Base-by-base conservation (phyloP, 2,797 vertebrate genomes). In the Aselliscus stoliczkanus region DNA sequence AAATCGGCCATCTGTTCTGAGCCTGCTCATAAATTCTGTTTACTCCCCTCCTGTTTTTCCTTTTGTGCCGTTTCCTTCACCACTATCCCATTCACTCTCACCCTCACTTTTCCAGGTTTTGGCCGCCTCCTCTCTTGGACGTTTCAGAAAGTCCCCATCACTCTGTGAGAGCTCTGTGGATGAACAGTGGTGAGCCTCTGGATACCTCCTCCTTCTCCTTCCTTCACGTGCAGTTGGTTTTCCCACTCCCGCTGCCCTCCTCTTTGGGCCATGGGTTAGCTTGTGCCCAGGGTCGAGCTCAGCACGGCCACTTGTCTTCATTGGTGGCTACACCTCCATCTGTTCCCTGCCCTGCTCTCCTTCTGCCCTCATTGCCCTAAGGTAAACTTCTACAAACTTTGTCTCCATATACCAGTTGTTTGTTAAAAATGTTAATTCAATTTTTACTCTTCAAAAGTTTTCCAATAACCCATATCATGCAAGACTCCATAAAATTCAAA, bases 11-110 rank as follows among this genome's bases (percentile, higher is more conserved):
- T 52, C 54, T 50, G 31, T 65, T 92, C 13, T 31, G 18, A 86
- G 52, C 88, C 34, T 31, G 25, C 39, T 42, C 73, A 75, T 81
- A 88, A 89, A 96, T 79, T 94, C 84, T 85, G 15, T 84, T 67
- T 70, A 29, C 21, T 90, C 27, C 15, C 58, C 44, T 81, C 21
- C 52, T 64, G 31, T 37, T 77, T 77, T 94, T 88, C 77, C n/a
- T 92, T 87, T 37, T 70, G 34, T 79, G 31, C 54, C 81, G 5
- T 90, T 84, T 75, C 79, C 54, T 20, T 97, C 37, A 52, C 9
- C 7, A 4, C 31, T 70, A 27, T 54, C 18, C 42, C 23, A 9
- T 56, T 73, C 86, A 42, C 81, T 56, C 75, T 52, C 13, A 42
- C 2, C 29, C 29, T 90, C 58, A 31, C 31, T 47, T 64, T 31